Conservation (phyloP, 2,113 vertebrate genomes). For the Axis porcinus region DNA sequence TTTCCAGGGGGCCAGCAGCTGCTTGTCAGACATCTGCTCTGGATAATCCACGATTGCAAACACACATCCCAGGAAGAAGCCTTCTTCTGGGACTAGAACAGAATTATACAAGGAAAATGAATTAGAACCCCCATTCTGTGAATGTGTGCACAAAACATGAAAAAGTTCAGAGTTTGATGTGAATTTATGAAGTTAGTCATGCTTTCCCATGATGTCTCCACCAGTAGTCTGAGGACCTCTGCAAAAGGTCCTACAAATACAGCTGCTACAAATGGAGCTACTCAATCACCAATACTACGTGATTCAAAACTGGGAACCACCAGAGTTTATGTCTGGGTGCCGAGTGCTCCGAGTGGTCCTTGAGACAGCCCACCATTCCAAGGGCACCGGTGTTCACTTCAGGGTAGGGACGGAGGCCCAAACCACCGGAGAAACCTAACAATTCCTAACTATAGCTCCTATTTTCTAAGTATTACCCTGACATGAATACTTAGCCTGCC, state of each 20-base stretch:
- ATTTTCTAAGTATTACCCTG: no score
- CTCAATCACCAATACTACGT: no score
- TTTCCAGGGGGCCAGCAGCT: constrained; percentile 95
- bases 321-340: background rate
- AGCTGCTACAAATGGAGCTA: no score
- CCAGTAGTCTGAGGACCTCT: background rate
- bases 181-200: accelerated
- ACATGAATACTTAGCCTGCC: no score
- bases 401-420: no score
- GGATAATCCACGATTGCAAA: constrained; percentile 97
- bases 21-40: constrained; percentile 98
- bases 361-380: no score
- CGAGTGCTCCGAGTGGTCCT: background rate
- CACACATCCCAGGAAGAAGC: constrained; percentile 93
- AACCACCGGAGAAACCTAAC: no score
- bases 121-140: background rate
- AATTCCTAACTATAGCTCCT: no score
- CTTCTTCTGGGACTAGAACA: constrained; percentile 91
- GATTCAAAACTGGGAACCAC: background rate
- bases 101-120: constrained; percentile 36
- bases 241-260: accelerated
- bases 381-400: no score
- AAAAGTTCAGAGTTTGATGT: background rate
- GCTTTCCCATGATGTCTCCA: accelerated
- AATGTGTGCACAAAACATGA: background rate